Evolutionary conservation across 2,888 invertebrate species (phyloP).

Genomic region (Rhodophaea formosa): DNA sequence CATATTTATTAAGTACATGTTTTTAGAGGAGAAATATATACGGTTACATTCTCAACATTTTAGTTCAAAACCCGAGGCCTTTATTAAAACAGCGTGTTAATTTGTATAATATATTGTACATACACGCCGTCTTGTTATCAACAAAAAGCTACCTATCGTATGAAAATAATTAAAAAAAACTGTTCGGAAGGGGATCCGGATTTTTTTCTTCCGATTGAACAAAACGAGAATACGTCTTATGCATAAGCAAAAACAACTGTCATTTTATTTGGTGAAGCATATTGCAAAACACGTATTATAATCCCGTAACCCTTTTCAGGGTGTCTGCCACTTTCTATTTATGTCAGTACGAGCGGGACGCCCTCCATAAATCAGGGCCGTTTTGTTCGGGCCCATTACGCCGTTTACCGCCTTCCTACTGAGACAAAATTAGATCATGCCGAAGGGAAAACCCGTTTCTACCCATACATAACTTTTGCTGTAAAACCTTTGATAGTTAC

Average conservation of each 20-base stretch:
- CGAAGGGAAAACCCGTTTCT: slow-evolving; percentile 59
- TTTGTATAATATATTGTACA: too few relatives aligned
- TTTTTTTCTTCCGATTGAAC: too few relatives aligned
- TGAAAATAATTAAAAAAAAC: too few relatives aligned
- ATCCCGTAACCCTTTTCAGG: slow-evolving; percentile 63
- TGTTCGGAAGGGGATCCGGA: too few relatives aligned
- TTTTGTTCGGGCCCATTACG: slow-evolving; percentile 74
- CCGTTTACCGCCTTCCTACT: slow-evolving; percentile 72
- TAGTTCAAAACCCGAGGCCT: too few relatives aligned
- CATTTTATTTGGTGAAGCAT: slow-evolving; percentile 48
- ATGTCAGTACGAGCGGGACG: slow-evolving; percentile 62
- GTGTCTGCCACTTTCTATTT: slow-evolving; percentile 70
- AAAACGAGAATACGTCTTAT: too few relatives aligned
- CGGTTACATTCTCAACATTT: too few relatives aligned
- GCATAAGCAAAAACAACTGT: slow-evolving; percentile 24
- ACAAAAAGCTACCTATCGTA: too few relatives aligned
- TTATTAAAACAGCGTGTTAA: too few relatives aligned
- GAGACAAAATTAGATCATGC: slow-evolving; percentile 75
- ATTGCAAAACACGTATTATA: slow-evolving; percentile 54
- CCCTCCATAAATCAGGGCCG: slow-evolving; percentile 71
- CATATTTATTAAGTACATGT: neutral
- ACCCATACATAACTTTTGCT: slow-evolving; percentile 63
- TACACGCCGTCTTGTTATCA: too few relatives aligned
- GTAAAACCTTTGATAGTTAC: slow-evolving; percentile 68
- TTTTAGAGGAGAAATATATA: too few relatives aligned